Conservation (phyloP, 2,888 invertebrate species). For the Sabatieria punctata region DNA sequence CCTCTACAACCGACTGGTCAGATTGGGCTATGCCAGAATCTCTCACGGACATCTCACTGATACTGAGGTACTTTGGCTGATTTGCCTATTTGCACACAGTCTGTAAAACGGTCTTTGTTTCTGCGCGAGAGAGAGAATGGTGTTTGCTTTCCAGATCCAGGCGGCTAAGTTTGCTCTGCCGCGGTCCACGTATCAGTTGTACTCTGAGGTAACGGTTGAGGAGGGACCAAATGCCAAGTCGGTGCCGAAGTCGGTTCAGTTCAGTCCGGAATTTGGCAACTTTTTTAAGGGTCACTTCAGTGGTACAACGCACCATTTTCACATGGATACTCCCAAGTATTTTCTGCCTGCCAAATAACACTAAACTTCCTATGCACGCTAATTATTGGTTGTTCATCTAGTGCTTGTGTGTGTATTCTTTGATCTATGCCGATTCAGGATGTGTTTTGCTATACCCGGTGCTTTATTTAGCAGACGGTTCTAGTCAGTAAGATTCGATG, state of each 20-base stretch:
- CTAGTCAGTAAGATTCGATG: too few relatives aligned
- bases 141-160: too few relatives aligned
- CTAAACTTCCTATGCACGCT: too few relatives aligned
- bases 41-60: slow-evolving; percentile 34
- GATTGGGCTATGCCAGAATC: slow-evolving; percentile 33
- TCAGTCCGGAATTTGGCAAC: slow-evolving; percentile 21
- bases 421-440: too few relatives aligned
- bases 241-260: background rate
- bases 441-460: too few relatives aligned
- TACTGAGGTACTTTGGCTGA: too few relatives aligned
- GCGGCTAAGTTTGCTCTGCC: slow-evolving; percentile 29
- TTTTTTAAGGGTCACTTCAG: slow-evolving; percentile 28
- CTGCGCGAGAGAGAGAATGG: too few relatives aligned
- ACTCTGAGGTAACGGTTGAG: slow-evolving; percentile 13
- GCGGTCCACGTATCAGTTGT: background rate
- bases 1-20: slow-evolving; percentile 32
- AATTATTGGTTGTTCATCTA: too few relatives aligned
- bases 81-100: too few relatives aligned
- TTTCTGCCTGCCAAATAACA: slow-evolving; percentile 18
- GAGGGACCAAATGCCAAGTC: background rate
- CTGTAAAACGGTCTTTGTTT: too few relatives aligned
- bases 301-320: slow-evolving; percentile 25
- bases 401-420: too few relatives aligned
- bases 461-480: too few relatives aligned
- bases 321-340: slow-evolving; percentile 35